Evolutionary conservation across 2,888 invertebrate genomes (phyloP).

Genomic region (Paralinhomoeus sp.): DNA sequence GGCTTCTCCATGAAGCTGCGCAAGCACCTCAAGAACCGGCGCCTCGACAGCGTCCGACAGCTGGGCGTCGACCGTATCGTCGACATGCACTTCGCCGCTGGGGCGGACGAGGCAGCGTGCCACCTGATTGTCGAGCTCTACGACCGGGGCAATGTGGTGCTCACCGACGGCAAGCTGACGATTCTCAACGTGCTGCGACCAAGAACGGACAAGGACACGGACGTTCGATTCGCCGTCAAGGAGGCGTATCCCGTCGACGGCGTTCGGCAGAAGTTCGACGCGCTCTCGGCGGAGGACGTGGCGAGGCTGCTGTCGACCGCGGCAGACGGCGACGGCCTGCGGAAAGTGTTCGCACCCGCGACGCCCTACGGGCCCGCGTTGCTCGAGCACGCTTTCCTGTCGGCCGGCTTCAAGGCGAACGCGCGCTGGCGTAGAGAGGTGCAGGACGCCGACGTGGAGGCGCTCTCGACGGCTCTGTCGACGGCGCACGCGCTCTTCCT

Average conservation of each 20-base stretch:
- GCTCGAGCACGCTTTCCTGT: slow-evolving; percentile 63
- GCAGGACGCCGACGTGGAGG: background rate
- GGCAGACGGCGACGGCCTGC: background rate
- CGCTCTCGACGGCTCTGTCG: background rate
- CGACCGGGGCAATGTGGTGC: slow-evolving; percentile 65
- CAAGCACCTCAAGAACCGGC: slow-evolving; percentile 84
- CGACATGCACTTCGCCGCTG: slow-evolving; percentile 73
- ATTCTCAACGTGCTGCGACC: slow-evolving; percentile 39
- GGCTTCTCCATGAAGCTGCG: slow-evolving; percentile 95
- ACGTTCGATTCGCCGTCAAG: slow-evolving; percentile 61
- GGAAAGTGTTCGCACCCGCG: slow-evolving; percentile 12
- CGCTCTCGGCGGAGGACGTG: no score
- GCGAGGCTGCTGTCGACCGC: background rate
- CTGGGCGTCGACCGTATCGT: slow-evolving; percentile 78
- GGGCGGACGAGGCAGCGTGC: slow-evolving; percentile 69
- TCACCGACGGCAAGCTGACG: slow-evolving; percentile 67
- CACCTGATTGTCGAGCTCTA: slow-evolving; percentile 84
- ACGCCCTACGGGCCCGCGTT: slow-evolving; percentile 60
- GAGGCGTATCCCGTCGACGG: slow-evolving; percentile 25
- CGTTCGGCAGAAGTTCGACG: no score
- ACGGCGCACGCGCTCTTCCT: background rate
- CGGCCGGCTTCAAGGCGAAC: slow-evolving; percentile 41
- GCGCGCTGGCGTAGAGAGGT: slow-evolving; percentile 32
- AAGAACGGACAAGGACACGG: slow-evolving; percentile 49
- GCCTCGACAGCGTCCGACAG: slow-evolving; percentile 58